phyloP scores from a whole-genome alignment of 1,140 invertebrate species.

The Cotesia vestalis region DNA sequence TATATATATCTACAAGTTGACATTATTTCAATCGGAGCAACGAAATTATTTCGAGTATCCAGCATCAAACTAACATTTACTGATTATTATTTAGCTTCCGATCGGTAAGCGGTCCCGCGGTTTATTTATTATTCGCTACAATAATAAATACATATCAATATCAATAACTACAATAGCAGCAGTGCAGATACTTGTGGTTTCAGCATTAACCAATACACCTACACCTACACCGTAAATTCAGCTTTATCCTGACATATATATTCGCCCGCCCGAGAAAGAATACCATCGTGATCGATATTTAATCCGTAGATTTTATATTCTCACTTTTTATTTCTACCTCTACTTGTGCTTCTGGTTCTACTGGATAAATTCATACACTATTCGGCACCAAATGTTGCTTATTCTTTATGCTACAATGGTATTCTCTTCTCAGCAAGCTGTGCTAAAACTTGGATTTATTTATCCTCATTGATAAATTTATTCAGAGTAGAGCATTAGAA shows the following conservation, averaged over 20 bases:
- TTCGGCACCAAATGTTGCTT: neutral
- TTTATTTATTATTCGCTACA: neutral
- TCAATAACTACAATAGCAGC: neutral
- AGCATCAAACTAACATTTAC: neutral
- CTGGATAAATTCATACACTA: neutral
- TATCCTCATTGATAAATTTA: conserved; percentile 24
- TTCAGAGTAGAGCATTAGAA: conserved; percentile 20
- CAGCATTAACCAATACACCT: neutral
- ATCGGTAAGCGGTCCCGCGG: neutral
- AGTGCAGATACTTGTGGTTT: conserved; percentile 13
- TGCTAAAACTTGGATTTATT: conserved; percentile 13
- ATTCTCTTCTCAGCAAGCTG: conserved; percentile 6
- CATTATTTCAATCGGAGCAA: too few relatives aligned
- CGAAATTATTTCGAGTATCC: neutral
- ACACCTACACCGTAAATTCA: too few relatives aligned
- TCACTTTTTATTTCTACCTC: neutral
- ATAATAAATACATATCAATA: neutral
- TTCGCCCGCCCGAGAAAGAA: conserved; percentile 18
- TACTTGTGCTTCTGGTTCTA: neutral
- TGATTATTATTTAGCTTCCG: conserved; percentile 1
- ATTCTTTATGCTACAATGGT: conserved; percentile 13
- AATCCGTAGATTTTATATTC: conserved; percentile 23
- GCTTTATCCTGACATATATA: conserved; percentile 4
- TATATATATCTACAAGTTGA: too few relatives aligned
- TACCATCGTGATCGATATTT: conserved; percentile 26